Base-by-base conservation (phyloP, 2,113 vertebrate species). In the Baryphthengus martii region DNA sequence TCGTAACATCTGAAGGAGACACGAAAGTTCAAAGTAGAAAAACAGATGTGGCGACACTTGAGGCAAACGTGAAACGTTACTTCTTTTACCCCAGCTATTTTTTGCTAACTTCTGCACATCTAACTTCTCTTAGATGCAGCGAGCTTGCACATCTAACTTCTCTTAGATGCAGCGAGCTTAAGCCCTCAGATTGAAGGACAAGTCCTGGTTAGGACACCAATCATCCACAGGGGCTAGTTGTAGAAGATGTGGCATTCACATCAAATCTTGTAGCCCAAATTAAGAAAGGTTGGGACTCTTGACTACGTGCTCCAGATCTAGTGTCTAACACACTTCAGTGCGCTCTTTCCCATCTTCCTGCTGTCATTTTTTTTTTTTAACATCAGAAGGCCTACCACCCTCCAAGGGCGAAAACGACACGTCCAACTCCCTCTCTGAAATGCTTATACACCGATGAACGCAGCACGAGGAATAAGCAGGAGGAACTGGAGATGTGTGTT, bases 1-100 rank as follows among this genome's bases (percentile, higher is more conserved):
- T 98, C 98, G 95, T 96, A 85, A 80, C 89, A 83, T 96, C 97
- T 97, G 93, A 73, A 68, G 87, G 62, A 94, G 93, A 85, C n/a
- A 83, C 26, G 72, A 53, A 94, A 85, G 87, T 95, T 85, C 95
- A 95, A 94, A 93, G 86, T 39, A 85, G 89, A 62, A 84, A 87
- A 71, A 89, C 26, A 94, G 88, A 83, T 80, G 73, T 89, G 85
- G 91, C 91, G 85, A 90, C 91, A 91, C 91, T 85, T 82, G 85
- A 89, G 63, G 85, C 42, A 85, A 35, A 68, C 23, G 89, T 39
- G 55, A 88, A 88, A 76, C 1, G 26, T 70, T 75, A 75, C 23
- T 89, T 84, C 88, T 85, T 93, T 96, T 79, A 90, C 82, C 82
- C 82, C 74, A 73, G 95, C 91, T 89, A 58, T 40, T 91, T 56